Evolutionary conservation across 2,113 vertebrate species (phyloP), one percentile per base, ranked within the genome.

Genomic region (Syngnathus floridae): DNA sequence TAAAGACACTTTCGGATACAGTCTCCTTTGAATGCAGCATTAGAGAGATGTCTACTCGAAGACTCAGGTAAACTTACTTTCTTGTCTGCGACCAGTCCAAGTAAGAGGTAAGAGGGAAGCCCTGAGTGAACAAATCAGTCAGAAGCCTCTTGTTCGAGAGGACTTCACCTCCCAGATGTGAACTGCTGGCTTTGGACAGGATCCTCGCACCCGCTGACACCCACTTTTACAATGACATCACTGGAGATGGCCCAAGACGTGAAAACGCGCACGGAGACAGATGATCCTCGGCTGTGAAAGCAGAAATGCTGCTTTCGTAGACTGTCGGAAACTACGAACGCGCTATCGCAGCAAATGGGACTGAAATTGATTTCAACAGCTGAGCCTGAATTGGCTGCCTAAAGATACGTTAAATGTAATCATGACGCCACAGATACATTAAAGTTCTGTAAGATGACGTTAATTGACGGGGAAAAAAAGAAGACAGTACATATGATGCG

Each of bases 141-240:
- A 67, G 71, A 72, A 64, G 67, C 46, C 35, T 12, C 69, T 64
- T 12, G 55, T 31, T 16, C 63, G 54, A 40, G 48, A 11, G 13
- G 62, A 81, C 72, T 84, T 86, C 86, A 76, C 72, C 82, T 82
- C 67, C 69, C 13, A 35, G 54, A 36, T 17, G 59, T 31, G 73
- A 35, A 64, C 65, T 17, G 14, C 21, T 35, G 62, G 22, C 65
- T 63, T 67, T 17, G 64, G 40, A 45, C 51, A 58, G 38, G 71
- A 66, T 71, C 65, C 45, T 69, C 70, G 56, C 74, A 73, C 86
- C 83, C 82, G 64, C 64, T 66, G 40, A 79, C 82, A 77, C 81
- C 81, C 75, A 83, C 77, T 48, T 67, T 65, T 19, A 45, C 7
- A 57, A 65, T 83, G 76, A 81, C 66, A 54, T 83, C 80, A 81